Evolutionary conservation across 2,113 vertebrate genomes (phyloP).

Genomic region (Salvelinus alpinus): DNA sequence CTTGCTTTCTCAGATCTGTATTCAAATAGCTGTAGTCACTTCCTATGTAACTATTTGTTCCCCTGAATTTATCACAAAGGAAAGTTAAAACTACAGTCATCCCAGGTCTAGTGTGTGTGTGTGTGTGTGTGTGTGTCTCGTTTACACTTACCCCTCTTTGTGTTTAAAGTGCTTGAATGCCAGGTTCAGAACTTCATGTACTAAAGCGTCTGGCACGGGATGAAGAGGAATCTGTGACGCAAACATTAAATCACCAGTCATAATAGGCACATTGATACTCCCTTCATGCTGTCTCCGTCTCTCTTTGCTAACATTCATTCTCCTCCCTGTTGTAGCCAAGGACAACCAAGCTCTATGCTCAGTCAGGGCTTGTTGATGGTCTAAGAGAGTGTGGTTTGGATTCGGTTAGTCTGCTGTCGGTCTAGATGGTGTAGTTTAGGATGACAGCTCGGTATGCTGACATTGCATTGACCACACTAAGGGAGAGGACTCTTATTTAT

Average conservation of each 20-base stretch:
- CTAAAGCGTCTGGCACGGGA: conserved; percentile 97
- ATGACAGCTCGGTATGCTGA: background rate
- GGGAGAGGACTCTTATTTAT: too few species aligned
- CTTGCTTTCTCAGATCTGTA: too few species aligned
- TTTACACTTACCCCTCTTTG: conserved; percentile 92
- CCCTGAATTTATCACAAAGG: background rate
- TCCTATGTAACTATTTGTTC: too few species aligned
- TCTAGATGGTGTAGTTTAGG: conserved; percentile 5
- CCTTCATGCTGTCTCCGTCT: conserved; percentile 30
- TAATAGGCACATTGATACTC: conserved; percentile 47
- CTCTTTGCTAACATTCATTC: conserved; percentile 48
- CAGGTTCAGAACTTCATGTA: conserved; percentile 99
- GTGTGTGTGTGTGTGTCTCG: background rate
- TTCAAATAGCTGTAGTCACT: too few species aligned
- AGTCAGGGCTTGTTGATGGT: conserved; percentile 35
- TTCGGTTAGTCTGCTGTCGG: conserved; percentile 39
- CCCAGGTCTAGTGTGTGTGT: background rate
- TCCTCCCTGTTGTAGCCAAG: conserved; percentile 42
- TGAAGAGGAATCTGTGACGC: conserved; percentile 94
- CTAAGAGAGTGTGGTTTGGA: conserved; percentile 40
- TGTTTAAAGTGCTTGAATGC: conserved; percentile 99
- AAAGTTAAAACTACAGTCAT: too few species aligned
- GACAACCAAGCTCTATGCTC: conserved; percentile 50
- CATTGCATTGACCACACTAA: too few species aligned
- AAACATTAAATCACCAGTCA: conserved; percentile 55